Evolutionary conservation across 2,797 vertebrate species (phyloP).

Genomic region (Phalloptychus januarius): DNA sequence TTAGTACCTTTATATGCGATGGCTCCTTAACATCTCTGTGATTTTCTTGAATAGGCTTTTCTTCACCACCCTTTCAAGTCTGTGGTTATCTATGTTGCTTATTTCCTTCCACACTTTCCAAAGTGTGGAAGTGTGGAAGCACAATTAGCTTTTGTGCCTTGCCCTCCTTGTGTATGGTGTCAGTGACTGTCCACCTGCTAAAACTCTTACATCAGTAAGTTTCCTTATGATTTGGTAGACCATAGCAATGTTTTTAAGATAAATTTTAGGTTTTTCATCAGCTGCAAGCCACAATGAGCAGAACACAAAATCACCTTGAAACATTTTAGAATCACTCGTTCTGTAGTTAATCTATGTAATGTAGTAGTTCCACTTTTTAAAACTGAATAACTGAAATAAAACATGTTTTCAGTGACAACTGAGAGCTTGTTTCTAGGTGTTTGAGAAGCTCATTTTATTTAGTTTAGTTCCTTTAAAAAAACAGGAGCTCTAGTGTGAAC

Average conservation of each 20-base stretch:
- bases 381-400: not conserved
- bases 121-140: too few relatives aligned
- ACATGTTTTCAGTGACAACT: constrained; percentile 24
- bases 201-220: not conserved
- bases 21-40: not conserved
- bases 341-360: not conserved
- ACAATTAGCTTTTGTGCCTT: not conserved
- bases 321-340: not conserved
- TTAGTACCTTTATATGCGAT: not conserved
- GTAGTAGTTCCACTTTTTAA: not conserved
- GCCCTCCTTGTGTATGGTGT: not conserved
- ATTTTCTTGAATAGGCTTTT: too few relatives aligned
- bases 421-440: constrained; percentile 5
- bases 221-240: not conserved
- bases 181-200: not conserved
- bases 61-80: not conserved
- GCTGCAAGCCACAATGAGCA: not conserved
- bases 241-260: not conserved
- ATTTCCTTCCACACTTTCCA: constrained; percentile 1
- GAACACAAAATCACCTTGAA: not conserved
- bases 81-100: not conserved
- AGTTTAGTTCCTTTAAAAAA: constrained; percentile 54
- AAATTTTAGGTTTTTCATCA: not conserved
- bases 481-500: constrained; percentile 45
- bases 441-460: constrained; percentile 31